phyloP scores from a whole-genome alignment of 2,888 invertebrate genomes.

The Hecatera dysodea region DNA sequence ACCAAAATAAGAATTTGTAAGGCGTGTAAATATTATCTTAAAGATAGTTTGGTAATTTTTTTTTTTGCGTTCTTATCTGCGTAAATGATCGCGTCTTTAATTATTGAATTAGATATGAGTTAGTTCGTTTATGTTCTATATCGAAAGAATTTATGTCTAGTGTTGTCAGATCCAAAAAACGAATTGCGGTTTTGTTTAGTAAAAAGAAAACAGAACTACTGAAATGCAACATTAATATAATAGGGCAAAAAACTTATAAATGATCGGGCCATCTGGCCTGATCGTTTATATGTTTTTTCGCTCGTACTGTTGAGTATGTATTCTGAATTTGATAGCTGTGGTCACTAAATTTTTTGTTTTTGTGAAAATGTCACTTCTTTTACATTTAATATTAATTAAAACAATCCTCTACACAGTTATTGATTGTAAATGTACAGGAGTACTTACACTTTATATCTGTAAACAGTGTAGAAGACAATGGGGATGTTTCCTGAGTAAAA shows the following conservation, averaged over 20 bases:
- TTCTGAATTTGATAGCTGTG: background rate
- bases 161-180: conserved; percentile 25
- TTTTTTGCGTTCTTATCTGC: conserved; percentile 18
- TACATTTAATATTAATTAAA: background rate
- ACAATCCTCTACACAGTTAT: background rate
- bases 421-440: background rate
- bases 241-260: background rate
- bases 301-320: background rate
- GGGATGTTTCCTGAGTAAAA: no score
- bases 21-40: conserved; percentile 47
- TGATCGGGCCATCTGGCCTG: background rate
- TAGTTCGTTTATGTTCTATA: conserved; percentile 33
- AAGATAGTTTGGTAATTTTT: conserved; percentile 27
- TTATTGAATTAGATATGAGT: conserved; percentile 31
- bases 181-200: background rate
- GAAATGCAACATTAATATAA: conserved; percentile 7
- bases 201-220: background rate
- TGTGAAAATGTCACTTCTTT: background rate
- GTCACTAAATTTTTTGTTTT: background rate
- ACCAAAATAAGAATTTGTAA: background rate
- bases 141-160: conserved; percentile 17
- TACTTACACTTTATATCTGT: no score
- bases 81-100: background rate
- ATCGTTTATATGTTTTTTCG: background rate
- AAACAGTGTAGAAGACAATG: no score